Percentiles rank a stretch among this genome's conserved stretches.
These are phyloP conservation scores for Himalopsyche tibetana DNA, from an alignment of 2,888 invertebrate species.

Conservation along the genomic window DNA sequence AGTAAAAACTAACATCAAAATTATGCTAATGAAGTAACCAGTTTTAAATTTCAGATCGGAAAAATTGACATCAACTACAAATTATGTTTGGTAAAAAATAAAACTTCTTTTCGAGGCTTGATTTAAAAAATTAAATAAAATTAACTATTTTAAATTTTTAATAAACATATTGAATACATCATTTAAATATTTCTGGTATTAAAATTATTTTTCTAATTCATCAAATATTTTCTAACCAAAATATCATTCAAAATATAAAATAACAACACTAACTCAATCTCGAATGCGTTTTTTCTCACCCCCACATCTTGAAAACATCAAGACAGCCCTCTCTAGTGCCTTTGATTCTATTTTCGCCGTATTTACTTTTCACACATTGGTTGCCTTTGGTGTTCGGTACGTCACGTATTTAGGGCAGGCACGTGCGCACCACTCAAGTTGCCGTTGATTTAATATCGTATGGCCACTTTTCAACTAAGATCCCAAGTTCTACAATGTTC, in stretches of 20 bases:
- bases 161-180: too few relatives aligned
- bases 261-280: neutral
- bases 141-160: too few relatives aligned
- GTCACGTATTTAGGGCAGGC: neutral
- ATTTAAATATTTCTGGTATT: too few relatives aligned
- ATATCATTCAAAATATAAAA: neutral
- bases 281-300: neutral
- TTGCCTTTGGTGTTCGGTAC: neutral
- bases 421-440: neutral
- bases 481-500: neutral
- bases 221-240: neutral
- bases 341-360: slow-evolving; percentile 22
- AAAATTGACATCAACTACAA: too few relatives aligned
- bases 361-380: slow-evolving; percentile 10
- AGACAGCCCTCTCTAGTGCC: neutral
- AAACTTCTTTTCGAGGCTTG: too few relatives aligned
- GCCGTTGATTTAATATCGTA: slow-evolving; percentile 9
- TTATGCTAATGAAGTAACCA: too few relatives aligned
- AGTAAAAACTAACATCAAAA: too few relatives aligned
- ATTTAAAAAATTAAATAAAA: too few relatives aligned
- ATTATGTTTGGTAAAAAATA: too few relatives aligned
- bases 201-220: too few relatives aligned
- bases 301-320: neutral
- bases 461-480: slow-evolving; percentile 5
- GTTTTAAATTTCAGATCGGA: too few relatives aligned